These are phyloP conservation scores for Eugnorisma glareosa DNA, from an alignment of 2,888 invertebrate species.

Conservation along the genomic window DNA sequence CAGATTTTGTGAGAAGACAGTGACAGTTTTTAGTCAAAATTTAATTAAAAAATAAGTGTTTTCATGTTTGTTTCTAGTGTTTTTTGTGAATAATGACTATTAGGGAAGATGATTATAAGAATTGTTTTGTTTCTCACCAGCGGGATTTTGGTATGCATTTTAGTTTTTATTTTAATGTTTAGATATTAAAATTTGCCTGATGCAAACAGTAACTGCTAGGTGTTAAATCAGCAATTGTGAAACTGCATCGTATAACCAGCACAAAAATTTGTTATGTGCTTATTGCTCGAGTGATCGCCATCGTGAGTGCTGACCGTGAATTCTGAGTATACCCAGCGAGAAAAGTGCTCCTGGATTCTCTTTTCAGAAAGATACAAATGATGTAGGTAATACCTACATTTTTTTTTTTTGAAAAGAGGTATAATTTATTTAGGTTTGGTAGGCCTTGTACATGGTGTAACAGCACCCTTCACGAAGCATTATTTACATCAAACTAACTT, in stretches of 20 bases:
- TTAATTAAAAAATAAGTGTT: neutral
- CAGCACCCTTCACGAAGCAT: too few relatives aligned
- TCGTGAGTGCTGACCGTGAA: neutral
- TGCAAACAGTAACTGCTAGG: neutral
- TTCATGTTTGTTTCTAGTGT: slow-evolving; percentile 32
- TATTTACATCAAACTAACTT: too few relatives aligned
- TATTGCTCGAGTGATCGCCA: too few relatives aligned
- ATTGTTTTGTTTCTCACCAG: slow-evolving; percentile 53
- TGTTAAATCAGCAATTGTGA: neutral
- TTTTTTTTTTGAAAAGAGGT: too few relatives aligned
- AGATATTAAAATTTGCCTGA: neutral
- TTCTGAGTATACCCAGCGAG: neutral
- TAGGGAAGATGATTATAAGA: slow-evolving; percentile 60
- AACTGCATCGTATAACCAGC: too few relatives aligned
- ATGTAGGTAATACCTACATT: too few relatives aligned
- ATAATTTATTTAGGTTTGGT: too few relatives aligned
- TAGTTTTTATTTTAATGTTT: neutral
- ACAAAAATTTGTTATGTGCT: too few relatives aligned
- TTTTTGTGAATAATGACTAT: slow-evolving; percentile 62
- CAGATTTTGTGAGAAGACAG: slow-evolving; percentile 16
- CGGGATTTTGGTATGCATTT: slow-evolving; percentile 60
- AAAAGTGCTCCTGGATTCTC: neutral
- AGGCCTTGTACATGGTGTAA: too few relatives aligned
- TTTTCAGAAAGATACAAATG: neutral
- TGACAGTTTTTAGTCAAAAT: slow-evolving; percentile 13